phyloP scores from a whole-genome alignment of 2,888 invertebrate genomes.

The Calliphora vomitoria region DNA sequence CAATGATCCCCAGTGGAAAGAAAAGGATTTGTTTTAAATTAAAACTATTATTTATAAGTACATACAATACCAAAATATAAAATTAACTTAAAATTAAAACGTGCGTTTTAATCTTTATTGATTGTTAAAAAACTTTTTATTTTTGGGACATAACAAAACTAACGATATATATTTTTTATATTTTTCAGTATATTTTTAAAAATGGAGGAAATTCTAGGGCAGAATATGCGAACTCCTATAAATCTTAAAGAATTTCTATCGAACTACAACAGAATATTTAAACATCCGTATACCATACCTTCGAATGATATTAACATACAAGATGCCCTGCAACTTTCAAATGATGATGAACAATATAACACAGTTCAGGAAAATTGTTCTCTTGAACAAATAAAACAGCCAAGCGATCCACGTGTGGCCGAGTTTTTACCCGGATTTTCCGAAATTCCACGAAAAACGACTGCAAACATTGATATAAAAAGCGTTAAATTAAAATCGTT shows the following conservation, averaged over 20 bases:
- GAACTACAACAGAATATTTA: conserved; percentile 75
- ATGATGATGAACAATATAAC: conserved; percentile 70
- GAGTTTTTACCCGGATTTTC: conserved; percentile 75
- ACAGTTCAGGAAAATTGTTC: conserved; percentile 74
- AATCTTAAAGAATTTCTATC: conserved; percentile 77
- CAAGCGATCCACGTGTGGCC: conserved; percentile 75
- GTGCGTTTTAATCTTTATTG: not conserved
- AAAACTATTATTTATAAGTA: not conserved
- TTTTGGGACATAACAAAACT: not conserved
- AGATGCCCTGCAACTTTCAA: conserved; percentile 71
- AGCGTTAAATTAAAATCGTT: conserved; percentile 74
- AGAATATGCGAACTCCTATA: conserved; percentile 75
- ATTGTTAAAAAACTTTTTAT: not conserved
- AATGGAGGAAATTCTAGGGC: conserved; percentile 80
- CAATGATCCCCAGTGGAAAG: conserved; percentile 68
- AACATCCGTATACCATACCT: conserved; percentile 69
- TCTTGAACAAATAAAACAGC: conserved; percentile 74
- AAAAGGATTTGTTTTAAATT: conserved; percentile 58
- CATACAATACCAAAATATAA: not conserved
- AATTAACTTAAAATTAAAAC: not conserved
- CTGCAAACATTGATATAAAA: conserved; percentile 57
- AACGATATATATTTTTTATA: not conserved
- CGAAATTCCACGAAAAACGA: conserved; percentile 69
- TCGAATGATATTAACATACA: conserved; percentile 70
- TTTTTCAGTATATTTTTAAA: conserved; percentile 8